Evolutionary conservation across 2,888 invertebrate species (phyloP).

Genomic region (Hypena proboscidalis): DNA sequence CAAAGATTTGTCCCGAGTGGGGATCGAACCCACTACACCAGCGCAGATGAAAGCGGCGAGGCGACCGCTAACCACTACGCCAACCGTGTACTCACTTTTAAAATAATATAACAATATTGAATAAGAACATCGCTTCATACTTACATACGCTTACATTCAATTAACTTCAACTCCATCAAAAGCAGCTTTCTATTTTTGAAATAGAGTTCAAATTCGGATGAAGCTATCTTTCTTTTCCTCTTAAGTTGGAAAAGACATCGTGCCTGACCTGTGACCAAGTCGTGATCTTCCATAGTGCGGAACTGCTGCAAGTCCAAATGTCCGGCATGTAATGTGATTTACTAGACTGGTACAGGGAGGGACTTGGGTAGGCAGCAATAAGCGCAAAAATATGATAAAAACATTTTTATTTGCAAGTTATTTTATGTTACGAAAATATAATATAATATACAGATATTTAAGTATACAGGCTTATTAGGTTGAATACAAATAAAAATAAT

Average conservation of each 20-base stretch:
- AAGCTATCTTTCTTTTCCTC: neutral
- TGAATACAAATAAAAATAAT: too few relatives aligned
- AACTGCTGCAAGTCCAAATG: slow-evolving; percentile 33
- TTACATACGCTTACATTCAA: neutral
- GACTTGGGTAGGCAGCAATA: neutral
- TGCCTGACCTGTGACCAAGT: slow-evolving; percentile 46
- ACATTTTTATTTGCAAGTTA: too few relatives aligned
- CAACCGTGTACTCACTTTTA: too few relatives aligned
- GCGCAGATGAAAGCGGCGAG: too few relatives aligned
- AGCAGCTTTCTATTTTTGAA: neutral
- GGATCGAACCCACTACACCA: too few relatives aligned
- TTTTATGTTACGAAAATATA: too few relatives aligned
- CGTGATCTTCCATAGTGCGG: slow-evolving; percentile 42
- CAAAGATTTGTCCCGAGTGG: too few relatives aligned
- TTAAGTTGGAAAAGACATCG: slow-evolving; percentile 38
- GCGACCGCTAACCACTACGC: too few relatives aligned
- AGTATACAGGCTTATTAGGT: too few relatives aligned
- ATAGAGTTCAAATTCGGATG: slow-evolving; percentile 18
- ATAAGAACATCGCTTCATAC: neutral
- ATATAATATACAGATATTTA: too few relatives aligned
- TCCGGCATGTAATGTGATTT: slow-evolving; percentile 36
- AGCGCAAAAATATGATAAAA: too few relatives aligned
- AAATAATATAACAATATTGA: too few relatives aligned
- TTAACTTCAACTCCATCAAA: neutral
- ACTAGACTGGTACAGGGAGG: slow-evolving; percentile 17